Evolutionary conservation across 2,113 vertebrate genomes (phyloP).

Genomic region (Heterotis niloticus): DNA sequence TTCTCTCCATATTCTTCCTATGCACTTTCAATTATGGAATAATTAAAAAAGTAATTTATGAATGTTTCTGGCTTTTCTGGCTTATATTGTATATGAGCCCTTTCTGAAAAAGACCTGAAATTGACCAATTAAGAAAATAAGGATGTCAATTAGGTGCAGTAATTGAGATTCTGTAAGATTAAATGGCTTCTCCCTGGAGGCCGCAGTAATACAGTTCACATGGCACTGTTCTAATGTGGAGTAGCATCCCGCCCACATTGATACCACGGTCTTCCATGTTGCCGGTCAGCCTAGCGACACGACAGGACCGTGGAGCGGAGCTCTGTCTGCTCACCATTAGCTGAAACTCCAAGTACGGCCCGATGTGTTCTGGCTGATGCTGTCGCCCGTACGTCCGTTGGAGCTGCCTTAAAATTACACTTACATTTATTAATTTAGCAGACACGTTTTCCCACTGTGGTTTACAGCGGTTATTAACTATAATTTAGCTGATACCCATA

Average conservation of each 20-base stretch:
- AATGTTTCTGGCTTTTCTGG: background rate
- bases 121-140: conserved; percentile 65
- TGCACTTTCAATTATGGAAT: background rate
- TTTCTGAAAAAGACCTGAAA: conserved; percentile 36
- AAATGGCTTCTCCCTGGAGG: conserved; percentile 63
- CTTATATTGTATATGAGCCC: conserved; percentile 34
- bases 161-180: conserved; percentile 66
- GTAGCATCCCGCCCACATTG: conserved; percentile 2
- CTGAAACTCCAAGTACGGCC: background rate
- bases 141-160: conserved; percentile 68
- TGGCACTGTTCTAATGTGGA: conserved; percentile 42
- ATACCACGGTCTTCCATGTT: background rate
- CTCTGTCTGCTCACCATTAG: background rate
- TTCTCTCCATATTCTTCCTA: background rate
- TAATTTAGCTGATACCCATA: too few relatives aligned
- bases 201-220: conserved; percentile 55
- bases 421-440: too few relatives aligned
- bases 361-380: conserved; percentile 9
- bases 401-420: too few relatives aligned
- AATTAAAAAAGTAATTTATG: conserved; percentile 20
- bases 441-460: too few relatives aligned
- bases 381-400: conserved; percentile 7
- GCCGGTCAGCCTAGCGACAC: background rate
- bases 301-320: background rate
- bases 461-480: too few relatives aligned